Base-by-base conservation (phyloP, 2,113 vertebrate species). In the Odontesthes bonariensis region DNA sequence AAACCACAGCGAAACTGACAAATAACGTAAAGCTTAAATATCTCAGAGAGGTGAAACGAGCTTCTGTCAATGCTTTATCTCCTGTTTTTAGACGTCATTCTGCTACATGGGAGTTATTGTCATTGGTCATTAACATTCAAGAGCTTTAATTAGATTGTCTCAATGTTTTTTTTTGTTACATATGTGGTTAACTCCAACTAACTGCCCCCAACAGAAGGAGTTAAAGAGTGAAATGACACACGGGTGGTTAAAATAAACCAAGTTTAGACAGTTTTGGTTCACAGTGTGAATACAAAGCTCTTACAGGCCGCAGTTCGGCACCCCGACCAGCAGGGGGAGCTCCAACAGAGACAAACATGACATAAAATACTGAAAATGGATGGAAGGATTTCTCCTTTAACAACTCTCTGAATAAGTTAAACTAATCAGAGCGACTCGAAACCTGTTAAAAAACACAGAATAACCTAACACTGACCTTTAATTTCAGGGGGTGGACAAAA, bases 251-350 rank as follows among this genome's bases (percentile, higher is more conserved):
- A 74, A 58, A 72, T 42, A 68, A 66, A 82, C 53, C 1, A 55
- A 10, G 11, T 23, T 0, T 27, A 0, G 3, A 33, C 1, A 47
- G 31, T 8, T 75, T 59, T 12, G 31, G 58, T 22, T 64, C 5
- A 14, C 22, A 22, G 8, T 19, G 23, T 1, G 0, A 8, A 42
- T 73, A n/a, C 76, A 19, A 42, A 47, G 22, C 33, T 57, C 10
- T 33, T 19, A 38, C 0, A 38, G 38, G 13, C 4, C 17, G 33
- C n/a, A 68, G 6, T 20, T 57, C 14, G 32, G 10, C 49, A 10
- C 70, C 82, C 84, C 71, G 64, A 58, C 84, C 91, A 89, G 90
- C 87, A 91, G 90, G 86, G 69, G 87, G 86, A 38, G 88, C 71
- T 64, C 67, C 69, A 75, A 84, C 58, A 58, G 61, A 80, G 40